These are phyloP conservation scores for Argynnis bischoffii DNA, from an alignment of 2,888 invertebrate species.

Conservation along the genomic window DNA sequence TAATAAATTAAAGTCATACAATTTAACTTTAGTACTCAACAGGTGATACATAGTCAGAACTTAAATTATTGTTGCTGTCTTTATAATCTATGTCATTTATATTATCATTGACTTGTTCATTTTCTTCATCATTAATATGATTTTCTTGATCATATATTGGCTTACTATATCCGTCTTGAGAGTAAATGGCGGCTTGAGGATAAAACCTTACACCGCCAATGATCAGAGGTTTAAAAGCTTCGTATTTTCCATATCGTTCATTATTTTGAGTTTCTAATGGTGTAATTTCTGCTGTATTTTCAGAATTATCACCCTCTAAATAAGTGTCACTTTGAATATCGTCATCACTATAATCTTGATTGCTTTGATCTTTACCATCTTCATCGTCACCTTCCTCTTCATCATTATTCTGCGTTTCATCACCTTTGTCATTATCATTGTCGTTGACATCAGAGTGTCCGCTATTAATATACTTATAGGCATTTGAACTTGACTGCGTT, in stretches of 20 bases:
- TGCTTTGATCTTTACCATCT: constrained; percentile 27
- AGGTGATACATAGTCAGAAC: constrained; percentile 57
- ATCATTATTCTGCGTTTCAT: constrained; percentile 43
- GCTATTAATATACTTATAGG: constrained; percentile 54
- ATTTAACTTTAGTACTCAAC: constrained; percentile 53
- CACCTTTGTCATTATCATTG: constrained; percentile 40
- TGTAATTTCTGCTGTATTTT: constrained; percentile 29
- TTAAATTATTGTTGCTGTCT: constrained; percentile 60
- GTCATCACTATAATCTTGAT: constrained; percentile 42
- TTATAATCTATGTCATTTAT: constrained; percentile 45
- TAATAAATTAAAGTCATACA: neutral
- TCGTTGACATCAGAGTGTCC: constrained; percentile 43
- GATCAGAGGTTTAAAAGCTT: constrained; percentile 52
- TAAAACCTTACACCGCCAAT: constrained; percentile 52
- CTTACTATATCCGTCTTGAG: constrained; percentile 48
- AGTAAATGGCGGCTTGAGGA: constrained; percentile 51
- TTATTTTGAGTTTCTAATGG: constrained; percentile 45
- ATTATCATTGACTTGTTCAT: constrained; percentile 19
- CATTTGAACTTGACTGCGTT: constrained; percentile 58
- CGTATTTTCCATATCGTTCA: constrained; percentile 50
- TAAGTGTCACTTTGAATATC: constrained; percentile 19
- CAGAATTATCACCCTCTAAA: constrained; percentile 24
- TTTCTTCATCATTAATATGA: constrained; percentile 23
- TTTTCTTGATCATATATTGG: constrained; percentile 33
- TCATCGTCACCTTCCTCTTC: constrained; percentile 42